Conservation (phyloP, 2,797 vertebrate species). For the Amazonetta brasiliensis region DNA sequence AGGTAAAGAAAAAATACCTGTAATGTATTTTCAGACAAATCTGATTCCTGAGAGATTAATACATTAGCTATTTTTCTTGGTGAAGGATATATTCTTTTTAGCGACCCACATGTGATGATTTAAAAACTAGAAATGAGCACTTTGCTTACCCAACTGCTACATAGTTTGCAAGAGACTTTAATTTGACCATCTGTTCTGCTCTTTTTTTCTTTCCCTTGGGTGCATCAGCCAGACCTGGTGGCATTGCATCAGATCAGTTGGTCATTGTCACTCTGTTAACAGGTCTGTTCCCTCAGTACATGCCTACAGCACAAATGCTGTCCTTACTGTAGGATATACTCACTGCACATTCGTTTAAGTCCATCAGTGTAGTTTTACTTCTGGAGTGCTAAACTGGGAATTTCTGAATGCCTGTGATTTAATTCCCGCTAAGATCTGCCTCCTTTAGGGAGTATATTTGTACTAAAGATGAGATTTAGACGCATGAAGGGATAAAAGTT, state of each 20-base stretch:
- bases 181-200: background rate
- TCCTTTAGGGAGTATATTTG: background rate
- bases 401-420: background rate
- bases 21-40: background rate
- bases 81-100: background rate
- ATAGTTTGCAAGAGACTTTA: background rate
- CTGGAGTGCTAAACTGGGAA: background rate
- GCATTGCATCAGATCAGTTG: background rate
- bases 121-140: background rate
- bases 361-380: background rate
- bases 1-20: slow-evolving; percentile 78
- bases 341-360: background rate
- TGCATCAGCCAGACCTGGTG: background rate
- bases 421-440: background rate
- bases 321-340: background rate
- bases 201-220: background rate
- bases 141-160: background rate
- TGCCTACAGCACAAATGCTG: background rate
- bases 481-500: background rate
- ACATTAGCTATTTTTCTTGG: background rate
- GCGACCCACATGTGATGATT: background rate
- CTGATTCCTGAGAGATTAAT: background rate
- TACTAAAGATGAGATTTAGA: background rate
- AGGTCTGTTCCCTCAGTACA: background rate
- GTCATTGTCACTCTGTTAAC: background rate